Conservation (phyloP, 1,140 invertebrate genomes). For the Meloidogyne hapla region DNA sequence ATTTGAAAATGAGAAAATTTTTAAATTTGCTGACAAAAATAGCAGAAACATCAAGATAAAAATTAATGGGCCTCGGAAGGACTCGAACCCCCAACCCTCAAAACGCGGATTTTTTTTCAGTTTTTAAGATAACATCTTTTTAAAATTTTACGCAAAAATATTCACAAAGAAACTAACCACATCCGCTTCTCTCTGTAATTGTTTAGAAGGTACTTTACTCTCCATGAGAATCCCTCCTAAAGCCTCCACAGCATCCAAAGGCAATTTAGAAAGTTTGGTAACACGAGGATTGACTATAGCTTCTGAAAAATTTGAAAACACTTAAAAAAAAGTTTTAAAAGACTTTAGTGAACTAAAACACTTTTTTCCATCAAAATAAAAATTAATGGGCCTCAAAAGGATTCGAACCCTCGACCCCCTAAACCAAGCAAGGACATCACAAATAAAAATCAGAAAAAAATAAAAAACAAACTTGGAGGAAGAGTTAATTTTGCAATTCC, state of each 20-base stretch:
- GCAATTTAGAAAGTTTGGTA: conserved; percentile 35
- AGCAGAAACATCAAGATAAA: too few species aligned
- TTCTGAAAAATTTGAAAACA: conserved; percentile 17
- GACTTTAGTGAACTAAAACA: not conserved
- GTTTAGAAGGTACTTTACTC: conserved; percentile 40
- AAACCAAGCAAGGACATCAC: not conserved
- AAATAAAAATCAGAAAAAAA: too few species aligned
- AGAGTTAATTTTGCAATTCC: conserved; percentile 29
- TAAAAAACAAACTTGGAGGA: conserved; percentile 22
- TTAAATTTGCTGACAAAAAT: too few species aligned
- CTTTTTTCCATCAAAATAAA: not conserved
- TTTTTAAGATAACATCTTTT: too few species aligned
- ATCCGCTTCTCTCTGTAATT: conserved; percentile 49
- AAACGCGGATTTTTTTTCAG: too few species aligned
- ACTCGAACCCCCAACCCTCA: too few species aligned
- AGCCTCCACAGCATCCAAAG: conserved; percentile 44
- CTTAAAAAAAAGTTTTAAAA: not conserved
- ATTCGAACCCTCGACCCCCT: too few species aligned
- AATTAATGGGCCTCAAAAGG: too few species aligned
- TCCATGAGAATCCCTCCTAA: conserved; percentile 27
- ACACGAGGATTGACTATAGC: conserved; percentile 12
- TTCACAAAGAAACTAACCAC: conserved; percentile 20
- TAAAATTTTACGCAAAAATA: too few species aligned
- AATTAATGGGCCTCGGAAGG: too few species aligned
- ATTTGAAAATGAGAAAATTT: too few species aligned